These are phyloP conservation scores for Synanthedon vespiformis DNA, from an alignment of 2,888 invertebrate species.

Conservation along the genomic window DNA sequence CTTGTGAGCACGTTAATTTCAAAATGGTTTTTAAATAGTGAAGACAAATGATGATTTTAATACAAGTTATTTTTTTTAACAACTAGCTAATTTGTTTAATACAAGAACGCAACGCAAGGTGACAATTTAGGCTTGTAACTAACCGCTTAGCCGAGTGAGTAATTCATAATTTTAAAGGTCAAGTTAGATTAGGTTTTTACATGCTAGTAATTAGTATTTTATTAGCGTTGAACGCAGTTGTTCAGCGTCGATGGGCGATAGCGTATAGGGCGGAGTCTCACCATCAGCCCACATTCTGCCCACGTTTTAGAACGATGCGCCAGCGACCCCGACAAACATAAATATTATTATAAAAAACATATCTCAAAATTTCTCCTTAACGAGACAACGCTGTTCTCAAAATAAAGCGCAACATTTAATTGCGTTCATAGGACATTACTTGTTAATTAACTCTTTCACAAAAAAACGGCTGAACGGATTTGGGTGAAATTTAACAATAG, in stretches of 20 bases:
- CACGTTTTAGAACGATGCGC: slow-evolving; percentile 14
- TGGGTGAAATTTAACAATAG: too few relatives aligned
- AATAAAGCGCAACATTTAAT: too few relatives aligned
- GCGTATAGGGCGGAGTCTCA: slow-evolving; percentile 16
- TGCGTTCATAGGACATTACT: too few relatives aligned
- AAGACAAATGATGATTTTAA: neutral
- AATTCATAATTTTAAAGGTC: neutral
- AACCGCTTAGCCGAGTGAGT: neutral
- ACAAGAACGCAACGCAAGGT: neutral
- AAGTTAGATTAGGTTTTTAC: neutral
- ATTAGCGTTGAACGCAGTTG: slow-evolving; percentile 7
- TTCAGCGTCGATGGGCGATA: slow-evolving; percentile 21
- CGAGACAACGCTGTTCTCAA: too few relatives aligned
- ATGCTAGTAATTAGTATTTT: neutral
- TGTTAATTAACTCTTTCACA: too few relatives aligned
- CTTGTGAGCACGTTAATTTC: too few relatives aligned
- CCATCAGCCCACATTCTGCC: slow-evolving; percentile 23
- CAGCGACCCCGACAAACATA: slow-evolving; percentile 2
- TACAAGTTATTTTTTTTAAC: slow-evolving; percentile 2
- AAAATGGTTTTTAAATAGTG: too few relatives aligned
- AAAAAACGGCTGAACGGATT: too few relatives aligned
- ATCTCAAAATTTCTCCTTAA: neutral
- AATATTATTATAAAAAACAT: neutral
- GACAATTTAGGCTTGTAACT: neutral
- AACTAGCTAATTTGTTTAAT: neutral